phyloP scores from a whole-genome alignment of 1,140 invertebrate species.

The Triops longicaudatus region DNA sequence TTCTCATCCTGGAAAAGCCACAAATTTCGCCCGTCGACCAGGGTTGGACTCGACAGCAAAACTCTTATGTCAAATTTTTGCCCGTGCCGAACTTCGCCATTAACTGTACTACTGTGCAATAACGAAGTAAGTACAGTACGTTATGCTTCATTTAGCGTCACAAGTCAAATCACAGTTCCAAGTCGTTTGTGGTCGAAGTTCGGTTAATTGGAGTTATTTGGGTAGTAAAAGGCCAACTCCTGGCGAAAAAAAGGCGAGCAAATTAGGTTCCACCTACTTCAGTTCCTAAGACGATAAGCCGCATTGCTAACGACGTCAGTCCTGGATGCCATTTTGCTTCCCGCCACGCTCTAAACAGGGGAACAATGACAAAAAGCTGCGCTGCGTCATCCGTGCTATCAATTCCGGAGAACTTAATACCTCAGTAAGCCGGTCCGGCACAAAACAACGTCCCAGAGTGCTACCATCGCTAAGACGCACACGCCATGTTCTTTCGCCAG shows the following conservation, averaged over 20 bases:
- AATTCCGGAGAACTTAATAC: constrained; percentile 5
- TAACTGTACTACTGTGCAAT: too few relatives aligned
- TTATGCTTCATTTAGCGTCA: too few relatives aligned
- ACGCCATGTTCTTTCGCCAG: constrained; percentile 28
- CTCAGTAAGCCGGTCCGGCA: neutral
- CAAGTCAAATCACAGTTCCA: too few relatives aligned
- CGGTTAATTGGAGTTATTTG: too few relatives aligned
- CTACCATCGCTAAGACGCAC: constrained; percentile 18
- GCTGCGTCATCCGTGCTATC: neutral
- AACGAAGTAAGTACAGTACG: too few relatives aligned
- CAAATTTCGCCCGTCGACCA: too few relatives aligned
- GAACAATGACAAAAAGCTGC: neutral
- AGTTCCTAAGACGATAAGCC: neutral
- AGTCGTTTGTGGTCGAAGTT: too few relatives aligned
- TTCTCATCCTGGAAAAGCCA: too few relatives aligned
- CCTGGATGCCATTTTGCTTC: neutral
- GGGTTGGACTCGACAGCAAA: too few relatives aligned
- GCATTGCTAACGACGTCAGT: neutral
- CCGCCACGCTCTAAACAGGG: neutral
- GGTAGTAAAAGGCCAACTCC: too few relatives aligned
- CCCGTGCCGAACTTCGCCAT: too few relatives aligned
- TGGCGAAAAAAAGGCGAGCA: neutral
- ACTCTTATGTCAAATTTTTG: too few relatives aligned
- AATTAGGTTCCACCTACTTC: constrained; percentile 7
- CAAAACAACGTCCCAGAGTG: constrained; percentile 24